A percentile compares a stretch with the other conserved stretches of the same genome.
Conservation (phyloP, 2,113 vertebrate species). For the Cettia cetti region DNA sequence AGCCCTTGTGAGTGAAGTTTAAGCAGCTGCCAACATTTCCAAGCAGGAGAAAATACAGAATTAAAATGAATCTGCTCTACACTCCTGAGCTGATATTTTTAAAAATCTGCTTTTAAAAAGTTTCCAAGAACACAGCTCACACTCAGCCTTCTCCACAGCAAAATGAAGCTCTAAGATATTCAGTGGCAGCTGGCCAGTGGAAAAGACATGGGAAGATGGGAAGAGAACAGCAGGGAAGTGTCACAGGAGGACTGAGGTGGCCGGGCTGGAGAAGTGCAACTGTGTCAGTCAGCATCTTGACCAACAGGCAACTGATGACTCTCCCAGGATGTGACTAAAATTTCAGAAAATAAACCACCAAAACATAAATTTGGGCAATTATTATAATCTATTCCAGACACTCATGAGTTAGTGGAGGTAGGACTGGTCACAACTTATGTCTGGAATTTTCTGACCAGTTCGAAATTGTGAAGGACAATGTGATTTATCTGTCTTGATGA, state of each 20-base stretch:
- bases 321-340: background rate
- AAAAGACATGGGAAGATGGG: background rate
- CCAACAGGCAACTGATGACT: background rate
- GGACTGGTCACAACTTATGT: background rate
- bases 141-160: background rate
- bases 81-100: background rate
- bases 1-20: background rate
- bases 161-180: background rate
- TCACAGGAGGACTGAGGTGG: background rate
- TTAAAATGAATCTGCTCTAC: background rate
- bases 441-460: background rate
- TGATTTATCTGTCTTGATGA: background rate
- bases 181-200: background rate
- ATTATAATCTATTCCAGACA: background rate
- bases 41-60: background rate
- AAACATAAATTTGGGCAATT: background rate
- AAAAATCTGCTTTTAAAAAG: background rate
- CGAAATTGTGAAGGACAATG: background rate
- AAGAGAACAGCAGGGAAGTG: background rate
- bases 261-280: background rate
- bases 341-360: background rate
- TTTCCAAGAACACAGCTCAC: background rate
- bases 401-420: background rate
- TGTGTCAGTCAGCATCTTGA: background rate
- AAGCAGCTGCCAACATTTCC: background rate